Evolutionary conservation across 1,140 invertebrate genomes (phyloP).

Genomic region (Apis mellifera): Amel_HAv3.1 CM009938.2:654501-655000

Average conservation of each 20-base stretch:
- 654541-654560: not conserved
- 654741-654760: not conserved
- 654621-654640: not conserved
- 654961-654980: not conserved
- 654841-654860: too few species aligned
- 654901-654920: not conserved
- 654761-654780: too few species aligned
- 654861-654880: too few species aligned
- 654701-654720: too few species aligned
- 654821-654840: too few species aligned
- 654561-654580: constrained; percentile 6
- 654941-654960: too few species aligned
- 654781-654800: too few species aligned
- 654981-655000: too few species aligned
- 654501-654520: constrained; percentile 5
- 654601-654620: not conserved
- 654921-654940: too few species aligned
- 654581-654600: not conserved
- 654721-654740: not conserved
- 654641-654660: not conserved
- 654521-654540: constrained; percentile 20
- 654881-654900: too few species aligned
- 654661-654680: not conserved
- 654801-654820: too few species aligned
- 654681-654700: not conserved